Conservation (phyloP, 1,140 invertebrate genomes). For the Parapsyche elsis region DNA sequence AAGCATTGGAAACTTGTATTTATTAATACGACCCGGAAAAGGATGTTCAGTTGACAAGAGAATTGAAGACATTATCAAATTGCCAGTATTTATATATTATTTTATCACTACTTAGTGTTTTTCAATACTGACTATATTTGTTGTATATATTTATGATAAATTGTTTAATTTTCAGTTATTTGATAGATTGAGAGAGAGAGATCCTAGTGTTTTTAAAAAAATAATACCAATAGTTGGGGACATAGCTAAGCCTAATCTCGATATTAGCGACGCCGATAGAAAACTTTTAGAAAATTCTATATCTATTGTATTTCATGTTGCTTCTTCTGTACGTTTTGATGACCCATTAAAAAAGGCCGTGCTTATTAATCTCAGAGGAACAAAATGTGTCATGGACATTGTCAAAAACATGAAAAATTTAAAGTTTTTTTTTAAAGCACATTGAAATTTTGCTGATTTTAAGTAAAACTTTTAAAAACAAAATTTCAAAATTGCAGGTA, state of each 20-base stretch:
- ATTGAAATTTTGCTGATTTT: no score
- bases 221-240: constrained; percentile 72
- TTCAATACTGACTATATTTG: not conserved
- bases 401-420: constrained; percentile 70
- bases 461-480: not conserved
- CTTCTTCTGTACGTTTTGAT: constrained; percentile 72
- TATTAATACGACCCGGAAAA: constrained; percentile 73
- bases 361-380: constrained; percentile 67
- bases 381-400: constrained; percentile 67
- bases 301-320: constrained; percentile 49
- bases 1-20: constrained; percentile 70
- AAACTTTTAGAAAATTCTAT: constrained; percentile 59
- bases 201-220: constrained; percentile 60
- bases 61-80: constrained; percentile 57
- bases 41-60: constrained; percentile 66
- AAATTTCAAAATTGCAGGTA: constrained; percentile 14
- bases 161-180: constrained; percentile 43
- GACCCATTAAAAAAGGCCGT: constrained; percentile 74
- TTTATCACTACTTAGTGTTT: not conserved
- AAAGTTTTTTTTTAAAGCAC: constrained; percentile 36
- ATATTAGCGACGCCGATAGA: constrained; percentile 39
- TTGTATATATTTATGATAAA: not conserved
- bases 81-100: constrained; percentile 25
- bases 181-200: constrained; percentile 65
- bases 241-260: constrained; percentile 61